Evolutionary conservation across 2,888 invertebrate genomes (phyloP).

Genomic region (Chymomyza fuscimana): DNA sequence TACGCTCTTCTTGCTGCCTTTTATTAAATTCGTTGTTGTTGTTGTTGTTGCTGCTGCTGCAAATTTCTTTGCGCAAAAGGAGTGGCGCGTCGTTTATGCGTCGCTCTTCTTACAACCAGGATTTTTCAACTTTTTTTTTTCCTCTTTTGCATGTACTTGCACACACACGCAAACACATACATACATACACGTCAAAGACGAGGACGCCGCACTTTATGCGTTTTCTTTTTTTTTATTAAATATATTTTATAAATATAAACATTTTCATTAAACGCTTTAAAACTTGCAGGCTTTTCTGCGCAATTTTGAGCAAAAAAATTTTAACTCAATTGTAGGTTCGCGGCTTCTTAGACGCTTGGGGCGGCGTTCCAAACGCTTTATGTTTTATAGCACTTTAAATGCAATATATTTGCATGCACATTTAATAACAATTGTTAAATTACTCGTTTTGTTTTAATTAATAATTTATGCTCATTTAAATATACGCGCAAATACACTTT

Average conservation of each 20-base stretch:
- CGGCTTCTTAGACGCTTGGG: not conserved
- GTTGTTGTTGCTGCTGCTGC: constrained; percentile 3
- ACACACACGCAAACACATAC: constrained; percentile 13
- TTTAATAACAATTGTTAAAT: constrained; percentile 13
- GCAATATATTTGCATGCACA: not conserved
- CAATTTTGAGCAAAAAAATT: constrained; percentile 13
- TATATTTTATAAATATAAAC: not conserved
- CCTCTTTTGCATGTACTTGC: not conserved
- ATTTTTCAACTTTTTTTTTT: not conserved
- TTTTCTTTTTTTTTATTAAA: constrained; percentile 3
- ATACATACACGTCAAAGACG: constrained; percentile 5
- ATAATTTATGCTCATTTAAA: constrained; percentile 29
- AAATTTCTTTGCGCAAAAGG: constrained; percentile 58
- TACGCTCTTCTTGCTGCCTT: constrained; percentile 22
- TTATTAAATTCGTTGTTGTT: constrained; percentile 5
- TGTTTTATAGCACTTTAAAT: not conserved
- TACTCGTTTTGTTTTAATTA: constrained; percentile 28
- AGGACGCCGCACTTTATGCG: constrained; percentile 22
- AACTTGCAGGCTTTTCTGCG: constrained; percentile 14
- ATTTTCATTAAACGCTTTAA: constrained; percentile 10
- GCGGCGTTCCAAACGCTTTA: not conserved
- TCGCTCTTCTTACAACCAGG: not conserved
- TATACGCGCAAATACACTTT: constrained; percentile 9
- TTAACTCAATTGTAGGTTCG: not conserved
- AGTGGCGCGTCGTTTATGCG: constrained; percentile 44